These are phyloP conservation scores for Syritta pipiens DNA, from an alignment of 2,888 invertebrate species.

Conservation along the genomic window DNA sequence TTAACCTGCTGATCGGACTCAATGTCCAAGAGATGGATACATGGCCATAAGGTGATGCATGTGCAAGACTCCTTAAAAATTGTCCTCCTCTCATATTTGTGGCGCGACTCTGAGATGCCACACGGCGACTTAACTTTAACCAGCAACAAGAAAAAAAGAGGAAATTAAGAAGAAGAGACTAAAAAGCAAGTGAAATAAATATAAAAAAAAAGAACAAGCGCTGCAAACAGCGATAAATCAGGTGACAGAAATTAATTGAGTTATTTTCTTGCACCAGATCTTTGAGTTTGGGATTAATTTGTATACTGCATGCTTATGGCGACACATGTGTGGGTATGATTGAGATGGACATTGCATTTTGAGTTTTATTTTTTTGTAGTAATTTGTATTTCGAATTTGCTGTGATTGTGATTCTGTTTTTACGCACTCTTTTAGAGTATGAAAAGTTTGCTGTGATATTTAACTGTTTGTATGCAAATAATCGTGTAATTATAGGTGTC, in stretches of 20 bases:
- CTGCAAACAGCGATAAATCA: slow-evolving; percentile 77
- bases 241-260: slow-evolving; percentile 80
- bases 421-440: too few species aligned
- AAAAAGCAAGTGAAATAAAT: slow-evolving; percentile 11
- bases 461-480: too few species aligned
- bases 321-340: slow-evolving; percentile 5
- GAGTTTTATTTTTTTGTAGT: background rate
- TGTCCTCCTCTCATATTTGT: slow-evolving; percentile 57
- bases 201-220: slow-evolving; percentile 15
- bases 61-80: slow-evolving; percentile 35
- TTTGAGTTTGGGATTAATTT: slow-evolving; percentile 65
- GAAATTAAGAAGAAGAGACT: slow-evolving; percentile 1
- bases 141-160: background rate
- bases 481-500: too few species aligned
- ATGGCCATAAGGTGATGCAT: slow-evolving; percentile 63
- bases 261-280: slow-evolving; percentile 73
- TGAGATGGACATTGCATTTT: background rate
- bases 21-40: slow-evolving; percentile 66
- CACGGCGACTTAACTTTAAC: slow-evolving; percentile 43
- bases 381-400: background rate
- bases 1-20: slow-evolving; percentile 67
- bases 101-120: slow-evolving; percentile 33
- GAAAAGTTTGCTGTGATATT: too few species aligned
- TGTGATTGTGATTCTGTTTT: background rate
- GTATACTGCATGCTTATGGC: slow-evolving; percentile 47